Conservation (phyloP, 1,140 invertebrate species). For the Formica exsecta region DNA sequence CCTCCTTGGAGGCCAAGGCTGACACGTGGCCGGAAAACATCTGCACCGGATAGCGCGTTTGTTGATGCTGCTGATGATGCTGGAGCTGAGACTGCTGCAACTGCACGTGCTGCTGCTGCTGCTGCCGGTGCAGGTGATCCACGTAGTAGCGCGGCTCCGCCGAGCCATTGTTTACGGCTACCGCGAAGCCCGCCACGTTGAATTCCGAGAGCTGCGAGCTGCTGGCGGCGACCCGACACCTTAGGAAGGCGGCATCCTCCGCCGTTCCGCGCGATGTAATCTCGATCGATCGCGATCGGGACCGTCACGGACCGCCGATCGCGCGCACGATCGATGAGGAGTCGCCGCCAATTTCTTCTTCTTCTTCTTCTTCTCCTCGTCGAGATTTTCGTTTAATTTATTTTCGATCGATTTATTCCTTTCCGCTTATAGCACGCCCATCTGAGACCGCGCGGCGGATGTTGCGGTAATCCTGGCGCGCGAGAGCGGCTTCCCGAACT, state of each 20-base stretch:
- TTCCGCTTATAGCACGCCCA: background rate
- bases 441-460: constrained; percentile 5
- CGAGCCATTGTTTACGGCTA: constrained; percentile 78
- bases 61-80: constrained; percentile 49
- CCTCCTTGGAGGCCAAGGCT: constrained; percentile 57
- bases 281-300: constrained; percentile 40
- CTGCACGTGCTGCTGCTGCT: constrained; percentile 64
- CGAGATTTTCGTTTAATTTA: constrained; percentile 33
- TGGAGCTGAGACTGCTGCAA: constrained; percentile 48
- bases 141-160: constrained; percentile 74
- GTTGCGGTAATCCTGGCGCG: constrained; percentile 17
- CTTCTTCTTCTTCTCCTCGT: background rate
- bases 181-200: constrained; percentile 80
- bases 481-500: background rate
- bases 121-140: constrained; percentile 68
- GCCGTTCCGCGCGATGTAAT: constrained; percentile 48
- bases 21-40: constrained; percentile 62
- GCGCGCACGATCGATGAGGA: constrained; percentile 8
- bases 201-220: constrained; percentile 37
- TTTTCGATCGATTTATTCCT: constrained; percentile 19
- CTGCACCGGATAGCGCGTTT: constrained; percentile 53
- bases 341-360: background rate
- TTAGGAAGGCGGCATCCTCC: constrained; percentile 33
- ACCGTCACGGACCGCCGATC: constrained; percentile 51
- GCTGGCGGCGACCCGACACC: background rate